These are phyloP conservation scores for Dromas ardeola DNA, from an alignment of 2,113 vertebrate species.

Conservation along the genomic window DNA sequence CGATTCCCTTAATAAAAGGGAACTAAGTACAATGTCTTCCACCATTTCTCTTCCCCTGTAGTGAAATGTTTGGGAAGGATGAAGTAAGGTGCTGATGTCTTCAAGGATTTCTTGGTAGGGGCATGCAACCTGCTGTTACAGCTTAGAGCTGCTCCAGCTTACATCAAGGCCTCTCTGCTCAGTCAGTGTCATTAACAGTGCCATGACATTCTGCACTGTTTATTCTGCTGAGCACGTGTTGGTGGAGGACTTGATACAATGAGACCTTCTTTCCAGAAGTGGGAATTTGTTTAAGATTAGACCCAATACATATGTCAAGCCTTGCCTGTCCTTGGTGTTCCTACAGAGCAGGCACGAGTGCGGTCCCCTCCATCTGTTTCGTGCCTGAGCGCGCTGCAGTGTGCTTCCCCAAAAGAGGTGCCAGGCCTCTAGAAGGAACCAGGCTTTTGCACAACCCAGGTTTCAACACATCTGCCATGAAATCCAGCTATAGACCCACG, in stretches of 20 bases:
- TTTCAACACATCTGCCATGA: neutral
- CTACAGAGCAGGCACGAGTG: neutral
- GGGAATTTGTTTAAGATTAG: neutral
- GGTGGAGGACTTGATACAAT: neutral
- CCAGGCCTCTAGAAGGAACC: neutral
- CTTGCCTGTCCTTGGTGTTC: neutral
- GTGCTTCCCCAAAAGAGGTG: neutral
- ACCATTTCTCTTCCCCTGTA: neutral
- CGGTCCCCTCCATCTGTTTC: neutral
- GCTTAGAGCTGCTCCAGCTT: neutral
- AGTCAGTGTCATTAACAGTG: neutral
- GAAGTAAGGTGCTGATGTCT: neutral
- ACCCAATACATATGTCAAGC: neutral
- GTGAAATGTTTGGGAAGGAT: neutral
- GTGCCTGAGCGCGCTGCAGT: fast-evolving
- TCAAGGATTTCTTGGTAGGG: neutral
- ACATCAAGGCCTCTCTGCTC: neutral
- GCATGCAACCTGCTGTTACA: neutral
- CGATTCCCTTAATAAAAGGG: neutral
- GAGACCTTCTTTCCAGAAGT: neutral
- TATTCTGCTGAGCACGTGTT: neutral
- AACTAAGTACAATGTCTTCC: neutral
- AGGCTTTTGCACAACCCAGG: neutral
- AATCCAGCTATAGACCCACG: neutral
- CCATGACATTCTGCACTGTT: neutral